Evolutionary conservation across 2,888 invertebrate genomes (phyloP).

Genomic region (Netelia virgata): DNA sequence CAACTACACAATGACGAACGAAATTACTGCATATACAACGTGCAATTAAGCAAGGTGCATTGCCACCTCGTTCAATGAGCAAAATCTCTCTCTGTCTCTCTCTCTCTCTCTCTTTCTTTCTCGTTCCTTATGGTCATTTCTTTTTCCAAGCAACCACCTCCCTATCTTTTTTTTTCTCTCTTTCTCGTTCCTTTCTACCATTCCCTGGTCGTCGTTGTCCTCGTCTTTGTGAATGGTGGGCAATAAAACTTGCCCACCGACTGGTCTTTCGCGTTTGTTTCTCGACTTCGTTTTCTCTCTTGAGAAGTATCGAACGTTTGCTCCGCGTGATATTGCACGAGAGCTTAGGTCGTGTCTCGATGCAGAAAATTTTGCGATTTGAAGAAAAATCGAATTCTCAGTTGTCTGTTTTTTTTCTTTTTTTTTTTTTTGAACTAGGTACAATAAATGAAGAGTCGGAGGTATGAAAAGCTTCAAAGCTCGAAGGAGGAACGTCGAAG

Average conservation of each 20-base stretch:
- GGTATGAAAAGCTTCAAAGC: conserved; percentile 36
- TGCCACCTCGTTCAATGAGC: conserved; percentile 57
- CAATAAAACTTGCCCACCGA: conserved; percentile 64
- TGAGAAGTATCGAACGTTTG: neutral
- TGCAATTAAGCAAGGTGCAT: conserved; percentile 65
- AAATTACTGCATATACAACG: conserved; percentile 58
- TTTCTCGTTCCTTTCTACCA: conserved; percentile 26
- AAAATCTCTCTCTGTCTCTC: neutral
- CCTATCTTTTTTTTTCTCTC: neutral
- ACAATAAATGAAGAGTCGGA: neutral
- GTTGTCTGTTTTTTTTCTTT: too few species aligned
- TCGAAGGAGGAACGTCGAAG: neutral
- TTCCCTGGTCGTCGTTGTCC: conserved; percentile 20
- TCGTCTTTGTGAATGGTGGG: conserved; percentile 44
- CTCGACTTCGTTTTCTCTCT: conserved; percentile 11
- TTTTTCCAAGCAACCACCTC: neutral
- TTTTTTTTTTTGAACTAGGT: too few species aligned
- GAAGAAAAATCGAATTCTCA: neutral
- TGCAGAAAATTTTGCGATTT: neutral
- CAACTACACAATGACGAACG: conserved; percentile 46
- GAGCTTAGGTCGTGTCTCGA: conserved; percentile 12
- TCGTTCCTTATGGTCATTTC: conserved; percentile 33
- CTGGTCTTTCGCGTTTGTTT: conserved; percentile 59
- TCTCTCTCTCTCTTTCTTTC: too few species aligned
- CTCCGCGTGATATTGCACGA: neutral